Conservation (phyloP, 1,140 invertebrate species). For the Heliconius nattereri region DNA sequence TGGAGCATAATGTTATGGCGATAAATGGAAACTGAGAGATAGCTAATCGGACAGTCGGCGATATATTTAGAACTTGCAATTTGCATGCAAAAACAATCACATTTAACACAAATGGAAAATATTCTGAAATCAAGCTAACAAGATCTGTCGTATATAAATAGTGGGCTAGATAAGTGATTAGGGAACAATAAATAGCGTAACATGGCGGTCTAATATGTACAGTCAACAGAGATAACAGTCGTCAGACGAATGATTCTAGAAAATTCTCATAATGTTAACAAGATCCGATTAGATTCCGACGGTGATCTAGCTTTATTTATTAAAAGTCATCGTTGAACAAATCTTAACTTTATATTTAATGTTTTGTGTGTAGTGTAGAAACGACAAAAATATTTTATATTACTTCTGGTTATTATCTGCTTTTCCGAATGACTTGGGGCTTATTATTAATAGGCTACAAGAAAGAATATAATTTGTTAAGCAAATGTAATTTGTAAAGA, state of each 20-base stretch:
- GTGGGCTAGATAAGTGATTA: constrained; percentile 64
- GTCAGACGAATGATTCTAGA: constrained; percentile 30
- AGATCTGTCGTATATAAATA: constrained; percentile 63
- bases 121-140: constrained; percentile 65
- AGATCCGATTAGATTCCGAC: constrained; percentile 68
- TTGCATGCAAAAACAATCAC: constrained; percentile 73
- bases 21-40: constrained; percentile 68
- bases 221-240: constrained; percentile 62
- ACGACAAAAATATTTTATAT: constrained; percentile 18
- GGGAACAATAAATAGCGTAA: constrained; percentile 71
- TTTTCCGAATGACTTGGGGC: neutral
- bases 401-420: neutral
- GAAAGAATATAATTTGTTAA: too few species aligned
- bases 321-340: constrained; percentile 56
- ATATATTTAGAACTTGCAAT: constrained; percentile 66
- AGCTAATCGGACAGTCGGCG: constrained; percentile 59
- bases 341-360: constrained; percentile 48
- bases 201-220: constrained; percentile 64
- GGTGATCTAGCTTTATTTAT: constrained; percentile 72
- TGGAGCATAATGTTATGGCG: constrained; percentile 50
- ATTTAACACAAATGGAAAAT: constrained; percentile 61
- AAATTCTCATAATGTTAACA: constrained; percentile 71
- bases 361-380: constrained; percentile 22
- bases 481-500: too few species aligned
- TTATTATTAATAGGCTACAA: too few species aligned